Evolutionary conservation across 2,888 invertebrate genomes (phyloP).

Genomic region (Anthrax anthrax): DNA sequence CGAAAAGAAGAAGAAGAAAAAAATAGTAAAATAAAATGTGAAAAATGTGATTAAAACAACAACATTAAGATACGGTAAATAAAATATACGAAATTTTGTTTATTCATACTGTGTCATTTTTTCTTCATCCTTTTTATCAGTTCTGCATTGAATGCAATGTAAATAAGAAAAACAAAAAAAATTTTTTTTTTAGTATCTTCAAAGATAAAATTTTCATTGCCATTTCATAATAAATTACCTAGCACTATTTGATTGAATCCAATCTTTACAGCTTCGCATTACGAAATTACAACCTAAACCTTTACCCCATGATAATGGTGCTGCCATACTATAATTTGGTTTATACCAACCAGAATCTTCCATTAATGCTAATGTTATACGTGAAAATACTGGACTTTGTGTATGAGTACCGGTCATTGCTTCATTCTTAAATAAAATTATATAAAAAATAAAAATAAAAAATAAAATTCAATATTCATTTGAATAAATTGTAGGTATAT

Average conservation of each 20-base stretch:
- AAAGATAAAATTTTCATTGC: not conserved
- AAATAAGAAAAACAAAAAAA: not conserved
- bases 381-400: constrained; percentile 91
- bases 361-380: constrained; percentile 90
- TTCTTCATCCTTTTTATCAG: not conserved
- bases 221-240: constrained; percentile 46
- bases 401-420: constrained; percentile 99
- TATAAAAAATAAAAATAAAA: constrained; percentile 6
- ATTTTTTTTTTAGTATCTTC: not conserved
- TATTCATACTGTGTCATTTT: not conserved
- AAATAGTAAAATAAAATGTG: no score
- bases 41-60: no score
- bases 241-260: constrained; percentile 69
- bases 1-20: no score
- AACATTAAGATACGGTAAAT: no score
- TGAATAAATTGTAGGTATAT: no score
- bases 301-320: constrained; percentile 79
- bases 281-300: constrained; percentile 89
- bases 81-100: no score
- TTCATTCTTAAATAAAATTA: constrained; percentile 93
- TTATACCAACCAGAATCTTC: constrained; percentile 97
- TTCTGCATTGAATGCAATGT: not conserved
- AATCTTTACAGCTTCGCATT: constrained; percentile 87
- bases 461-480: not conserved
- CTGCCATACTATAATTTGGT: constrained; percentile 78